Evolutionary conservation across 2,113 vertebrate species (phyloP), one percentile per base, ranked within the genome.

Genomic region (Notothenia rossii): DNA sequence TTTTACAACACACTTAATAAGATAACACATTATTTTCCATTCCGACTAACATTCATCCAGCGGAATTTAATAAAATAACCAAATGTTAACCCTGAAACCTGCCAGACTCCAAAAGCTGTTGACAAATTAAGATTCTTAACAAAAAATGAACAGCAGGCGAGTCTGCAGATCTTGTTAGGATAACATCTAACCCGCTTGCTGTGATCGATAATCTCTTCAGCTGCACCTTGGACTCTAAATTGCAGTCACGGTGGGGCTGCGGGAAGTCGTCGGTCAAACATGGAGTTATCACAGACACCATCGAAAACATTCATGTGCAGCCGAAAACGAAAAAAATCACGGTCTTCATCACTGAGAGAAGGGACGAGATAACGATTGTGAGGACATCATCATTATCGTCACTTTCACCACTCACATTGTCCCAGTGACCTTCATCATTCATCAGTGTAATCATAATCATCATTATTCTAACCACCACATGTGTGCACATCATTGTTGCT

Each of bases 371-470:
- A 79, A 85, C 75, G 74, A 71, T 29, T 46, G 65, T 64, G 80
- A 80, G 78, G 76, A 66, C 78, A 72, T 74, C 68, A 65, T 74
- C 81, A 43, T 85, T 79, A 43, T 70, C 79, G 49, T 73, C 70
- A 55, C 69, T 77, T 63, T 64, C 66, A 70, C 69, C 10, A 17
- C 77, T 72, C 36, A 63, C 61, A 40, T 84, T 17, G 66, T 77
- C 63, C 50, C 64, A 11, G 63, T 80, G 83, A 90, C 88, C 86
- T 89, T 88, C 67, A 76, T 80, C 75, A 45, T 25, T 86, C 72
- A 58, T 75, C 50, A n/a, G 12, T 72, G 78, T 83, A 76, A 71
- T 86, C 81, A 55, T 54, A 51, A 74, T 85, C 72, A 77, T 73
- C 72, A 53, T 84, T 72, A 50, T 63, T 79, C 55, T 54, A 22